Percentiles rank a stretch among this genome's conserved stretches.
These are phyloP conservation scores for Caenorhabditis inopinata DNA, from an alignment of 1,140 invertebrate species.

Conservation along the genomic window DNA sequence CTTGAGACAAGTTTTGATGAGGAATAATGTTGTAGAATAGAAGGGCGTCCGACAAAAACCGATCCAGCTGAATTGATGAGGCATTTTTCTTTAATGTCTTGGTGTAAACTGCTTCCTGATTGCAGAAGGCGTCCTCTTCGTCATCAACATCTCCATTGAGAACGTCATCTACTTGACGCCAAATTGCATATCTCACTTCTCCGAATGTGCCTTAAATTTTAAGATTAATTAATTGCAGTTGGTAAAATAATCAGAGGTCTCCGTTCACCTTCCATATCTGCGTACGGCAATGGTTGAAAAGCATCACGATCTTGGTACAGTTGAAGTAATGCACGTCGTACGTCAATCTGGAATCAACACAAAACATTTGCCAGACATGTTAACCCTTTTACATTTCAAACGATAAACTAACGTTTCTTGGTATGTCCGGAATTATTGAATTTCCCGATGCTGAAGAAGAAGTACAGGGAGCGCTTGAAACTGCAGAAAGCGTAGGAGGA, in stretches of 20 bases:
- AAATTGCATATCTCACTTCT: conserved; percentile 61
- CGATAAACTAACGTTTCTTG: conserved; percentile 19
- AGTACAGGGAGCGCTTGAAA: conserved; percentile 25
- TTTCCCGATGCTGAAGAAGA: conserved; percentile 5
- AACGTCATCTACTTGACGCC: conserved; percentile 55
- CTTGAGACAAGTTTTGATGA: conserved; percentile 58
- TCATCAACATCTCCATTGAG: conserved; percentile 59
- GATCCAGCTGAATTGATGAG: conserved; percentile 58
- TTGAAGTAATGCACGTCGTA: conserved; percentile 58
- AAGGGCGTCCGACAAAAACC: conserved; percentile 59
- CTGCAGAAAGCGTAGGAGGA: background rate
- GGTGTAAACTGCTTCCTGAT: conserved; percentile 31
- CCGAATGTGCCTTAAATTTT: conserved; percentile 56
- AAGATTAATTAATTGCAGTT: background rate
- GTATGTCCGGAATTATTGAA: conserved; percentile 17
- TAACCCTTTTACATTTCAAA: conserved; percentile 10
- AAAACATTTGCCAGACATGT: background rate
- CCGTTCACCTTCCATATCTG: conserved; percentile 52
- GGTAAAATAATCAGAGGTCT: background rate
- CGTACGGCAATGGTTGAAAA: conserved; percentile 51
- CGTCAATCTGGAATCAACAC: conserved; percentile 48
- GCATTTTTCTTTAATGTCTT: conserved; percentile 51
- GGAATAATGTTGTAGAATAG: conserved; percentile 63
- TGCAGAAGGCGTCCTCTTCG: conserved; percentile 53
- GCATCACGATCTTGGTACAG: conserved; percentile 62